These are phyloP conservation scores for Actinostola sp. DNA, from an alignment of 92 coral and sea anemone species.

Conservation along the genomic window DNA sequence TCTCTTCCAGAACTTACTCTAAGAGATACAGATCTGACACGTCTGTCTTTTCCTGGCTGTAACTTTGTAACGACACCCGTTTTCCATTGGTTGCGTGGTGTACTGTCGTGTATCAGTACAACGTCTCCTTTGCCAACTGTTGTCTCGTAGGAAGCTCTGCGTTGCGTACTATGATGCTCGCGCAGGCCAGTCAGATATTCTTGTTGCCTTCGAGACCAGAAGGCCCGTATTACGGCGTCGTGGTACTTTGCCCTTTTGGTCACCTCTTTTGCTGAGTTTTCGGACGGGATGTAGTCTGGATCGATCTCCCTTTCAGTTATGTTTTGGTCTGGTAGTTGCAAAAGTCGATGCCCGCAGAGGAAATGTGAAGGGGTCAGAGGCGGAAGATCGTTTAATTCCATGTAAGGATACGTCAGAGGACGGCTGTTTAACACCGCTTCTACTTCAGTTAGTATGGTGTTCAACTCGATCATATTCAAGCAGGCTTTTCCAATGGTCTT, in stretches of 20 bases:
- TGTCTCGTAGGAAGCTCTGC: too few relatives aligned
- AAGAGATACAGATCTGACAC: background rate
- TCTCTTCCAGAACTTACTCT: background rate
- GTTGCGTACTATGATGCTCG: too few relatives aligned
- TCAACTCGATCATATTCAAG: slow-evolving; percentile 42
- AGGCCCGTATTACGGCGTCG: background rate
- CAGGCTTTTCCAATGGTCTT: slow-evolving; percentile 46
- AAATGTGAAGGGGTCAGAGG: slow-evolving; percentile 31
- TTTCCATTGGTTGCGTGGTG: slow-evolving; percentile 9
- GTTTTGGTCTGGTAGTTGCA: slow-evolving; percentile 16
- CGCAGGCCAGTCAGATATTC: too few relatives aligned
- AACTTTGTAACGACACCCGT: background rate
- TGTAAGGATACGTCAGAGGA: slow-evolving; percentile 34
- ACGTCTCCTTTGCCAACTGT: background rate
- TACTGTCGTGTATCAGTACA: background rate
- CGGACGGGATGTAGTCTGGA: slow-evolving; percentile 35
- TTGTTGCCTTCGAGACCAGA: too few relatives aligned
- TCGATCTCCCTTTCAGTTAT: background rate
- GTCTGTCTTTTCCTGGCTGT: background rate
- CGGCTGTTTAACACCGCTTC: slow-evolving; percentile 43
- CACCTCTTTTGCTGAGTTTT: slow-evolving; percentile 27
- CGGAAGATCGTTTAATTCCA: slow-evolving; percentile 15
- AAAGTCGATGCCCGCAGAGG: slow-evolving; percentile 18
- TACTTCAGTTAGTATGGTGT: slow-evolving; percentile 42
- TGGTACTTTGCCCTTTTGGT: slow-evolving; percentile 33